Percentiles rank a stretch among this genome's conserved stretches.
phyloP scores from a whole-genome alignment of 2,113 vertebrate genomes.

The Asarcornis scutulata region DNA sequence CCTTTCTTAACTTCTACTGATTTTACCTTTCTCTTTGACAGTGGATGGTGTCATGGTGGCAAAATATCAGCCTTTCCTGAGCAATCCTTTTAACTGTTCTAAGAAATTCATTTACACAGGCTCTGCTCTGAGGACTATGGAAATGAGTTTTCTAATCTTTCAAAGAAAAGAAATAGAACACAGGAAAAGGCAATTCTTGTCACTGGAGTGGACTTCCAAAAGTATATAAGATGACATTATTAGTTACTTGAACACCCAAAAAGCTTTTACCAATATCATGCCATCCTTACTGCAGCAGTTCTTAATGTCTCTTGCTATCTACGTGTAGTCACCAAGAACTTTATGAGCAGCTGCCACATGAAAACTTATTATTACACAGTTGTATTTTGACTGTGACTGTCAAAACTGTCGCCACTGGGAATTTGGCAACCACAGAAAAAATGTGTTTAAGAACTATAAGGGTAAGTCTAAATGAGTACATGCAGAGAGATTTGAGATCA shows the following conservation, averaged over 20 bases:
- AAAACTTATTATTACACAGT: slow-evolving; percentile 25
- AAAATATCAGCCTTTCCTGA: background rate
- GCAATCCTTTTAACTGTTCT: background rate
- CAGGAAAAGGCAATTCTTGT: background rate
- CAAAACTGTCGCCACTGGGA: slow-evolving; percentile 18
- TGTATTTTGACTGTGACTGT: slow-evolving; percentile 52
- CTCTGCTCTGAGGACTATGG: background rate
- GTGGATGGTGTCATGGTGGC: background rate
- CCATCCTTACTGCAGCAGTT: background rate
- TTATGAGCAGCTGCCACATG: background rate
- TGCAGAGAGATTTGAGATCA: background rate
- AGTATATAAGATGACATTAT: background rate
- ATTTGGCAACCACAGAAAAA: slow-evolving; percentile 39
- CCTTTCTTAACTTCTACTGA: too few species aligned
- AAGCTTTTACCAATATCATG: background rate
- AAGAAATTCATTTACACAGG: background rate
- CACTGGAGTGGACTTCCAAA: background rate
- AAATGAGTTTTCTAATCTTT: background rate
- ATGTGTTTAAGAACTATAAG: background rate
- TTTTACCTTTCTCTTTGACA: background rate
- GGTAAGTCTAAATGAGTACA: background rate
- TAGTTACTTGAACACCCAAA: background rate
- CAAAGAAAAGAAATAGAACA: background rate
- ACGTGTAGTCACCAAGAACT: background rate
- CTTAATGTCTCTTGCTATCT: background rate